phyloP scores from a whole-genome alignment of 2,888 invertebrate species.

The Erynnis tages region DNA sequence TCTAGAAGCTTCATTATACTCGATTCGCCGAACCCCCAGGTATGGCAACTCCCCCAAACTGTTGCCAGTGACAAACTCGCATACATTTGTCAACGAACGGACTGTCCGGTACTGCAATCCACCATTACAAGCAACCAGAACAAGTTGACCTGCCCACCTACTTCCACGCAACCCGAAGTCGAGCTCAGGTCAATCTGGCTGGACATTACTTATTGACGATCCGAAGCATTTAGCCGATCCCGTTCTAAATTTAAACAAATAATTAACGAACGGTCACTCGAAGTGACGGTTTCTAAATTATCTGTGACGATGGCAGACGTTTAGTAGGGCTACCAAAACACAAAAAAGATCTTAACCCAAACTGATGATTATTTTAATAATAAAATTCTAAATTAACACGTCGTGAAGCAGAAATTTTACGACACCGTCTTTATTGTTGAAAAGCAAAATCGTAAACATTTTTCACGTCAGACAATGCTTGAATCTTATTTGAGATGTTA shows the following conservation, averaged over 20 bases:
- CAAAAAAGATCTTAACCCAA: too few relatives aligned
- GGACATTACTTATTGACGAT: slow-evolving; percentile 76
- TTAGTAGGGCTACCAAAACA: slow-evolving; percentile 2
- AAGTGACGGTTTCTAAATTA: slow-evolving; percentile 46
- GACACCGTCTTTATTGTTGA: too few relatives aligned
- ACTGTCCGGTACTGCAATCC: slow-evolving; percentile 69
- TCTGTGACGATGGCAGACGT: slow-evolving; percentile 29
- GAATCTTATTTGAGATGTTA: too few relatives aligned
- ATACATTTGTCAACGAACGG: slow-evolving; percentile 77
- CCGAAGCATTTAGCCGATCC: slow-evolving; percentile 78
- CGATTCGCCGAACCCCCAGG: slow-evolving; percentile 54
- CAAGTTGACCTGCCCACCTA: slow-evolving; percentile 41
- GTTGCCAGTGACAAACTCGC: slow-evolving; percentile 78
- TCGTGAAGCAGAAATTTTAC: too few relatives aligned
- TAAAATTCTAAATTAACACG: too few relatives aligned
- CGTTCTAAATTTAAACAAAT: slow-evolving; percentile 80
- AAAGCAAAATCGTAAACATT: too few relatives aligned
- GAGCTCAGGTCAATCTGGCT: slow-evolving; percentile 47
- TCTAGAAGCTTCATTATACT: slow-evolving; percentile 61
- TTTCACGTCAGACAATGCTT: too few relatives aligned
- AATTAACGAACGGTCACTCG: slow-evolving; percentile 78
- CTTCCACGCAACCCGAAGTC: slow-evolving; percentile 22
- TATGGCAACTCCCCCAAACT: slow-evolving; percentile 49
- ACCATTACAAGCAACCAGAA: slow-evolving; percentile 55
- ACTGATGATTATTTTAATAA: too few relatives aligned